Base-by-base conservation (phyloP, 2,888 invertebrate genomes). In the Phoenoteleia sp. region DNA sequence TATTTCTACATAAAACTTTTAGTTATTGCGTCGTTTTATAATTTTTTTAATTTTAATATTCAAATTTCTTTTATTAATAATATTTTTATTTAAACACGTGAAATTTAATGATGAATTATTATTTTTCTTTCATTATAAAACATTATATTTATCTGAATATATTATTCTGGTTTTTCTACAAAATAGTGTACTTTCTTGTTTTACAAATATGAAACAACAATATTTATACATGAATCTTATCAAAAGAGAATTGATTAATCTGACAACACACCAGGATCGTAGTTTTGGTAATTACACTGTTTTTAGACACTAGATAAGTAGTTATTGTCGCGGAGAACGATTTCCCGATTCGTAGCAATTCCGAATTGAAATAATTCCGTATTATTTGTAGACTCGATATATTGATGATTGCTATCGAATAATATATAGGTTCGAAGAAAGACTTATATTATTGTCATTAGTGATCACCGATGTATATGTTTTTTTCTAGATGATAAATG, bases 181-280 rank as follows among this genome's bases (percentile, higher is more conserved):
- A n/a, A n/a, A n/a, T n/a, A n/a, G n/a, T n/a, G n/a, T n/a, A n/a
- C n/a, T n/a, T n/a, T n/a, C n/a, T n/a, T n/a, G n/a, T n/a, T n/a
- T n/a, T n/a, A n/a, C n/a, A n/a, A n/a, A n/a, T n/a, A n/a, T n/a
- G n/a, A n/a, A 27, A 27, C 27, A 27, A 25, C 27, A 54, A 27
- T n/a, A n/a, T n/a, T n/a, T n/a, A n/a, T n/a, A n/a, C n/a, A n/a
- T n/a, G n/a, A n/a, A n/a, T 21, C 52, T 23, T 39, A n/a, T 6
- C 15, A 15, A 69, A 75, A 66, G 66, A 54, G 23, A 76, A 66
- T 58, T 19, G 23, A 69, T 17, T 60, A 27, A 42, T 62, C 13
- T 5, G n/a, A 76, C 71, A 71, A 82, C 76, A 76, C 66, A 56
- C 82, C 82, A 82, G 82, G 82, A 82, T 82, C 49, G 82, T 82